Conservation (phyloP, 2,888 invertebrate species). For the Argynnis bischoffii region DNA sequence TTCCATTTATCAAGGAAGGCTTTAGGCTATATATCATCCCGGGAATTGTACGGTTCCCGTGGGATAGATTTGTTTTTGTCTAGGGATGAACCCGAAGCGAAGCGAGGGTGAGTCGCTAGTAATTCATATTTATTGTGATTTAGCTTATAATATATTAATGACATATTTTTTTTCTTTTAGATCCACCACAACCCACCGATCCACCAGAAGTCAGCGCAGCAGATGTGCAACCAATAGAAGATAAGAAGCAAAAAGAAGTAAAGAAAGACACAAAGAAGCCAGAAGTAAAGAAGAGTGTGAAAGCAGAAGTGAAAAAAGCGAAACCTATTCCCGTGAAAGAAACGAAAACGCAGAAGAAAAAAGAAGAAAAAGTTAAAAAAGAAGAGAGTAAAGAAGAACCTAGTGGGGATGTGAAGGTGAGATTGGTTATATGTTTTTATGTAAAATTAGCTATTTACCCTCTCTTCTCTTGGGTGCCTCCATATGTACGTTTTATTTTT, state of each 20-base stretch:
- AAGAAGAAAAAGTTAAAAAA: slow-evolving; percentile 53
- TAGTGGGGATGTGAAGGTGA: slow-evolving; percentile 47
- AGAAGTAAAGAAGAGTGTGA: slow-evolving; percentile 46
- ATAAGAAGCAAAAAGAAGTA: slow-evolving; percentile 49
- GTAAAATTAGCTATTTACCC: too few species aligned
- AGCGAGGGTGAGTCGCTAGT: too few species aligned
- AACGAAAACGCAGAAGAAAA: slow-evolving; percentile 52
- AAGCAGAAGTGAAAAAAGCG: slow-evolving; percentile 48
- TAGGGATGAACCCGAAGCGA: too few species aligned
- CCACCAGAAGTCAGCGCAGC: slow-evolving; percentile 70
- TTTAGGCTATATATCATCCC: too few species aligned
- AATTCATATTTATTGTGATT: too few species aligned
- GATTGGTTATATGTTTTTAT: slow-evolving; percentile 14
- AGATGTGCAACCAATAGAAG: slow-evolving; percentile 52
- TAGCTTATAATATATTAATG: too few species aligned
- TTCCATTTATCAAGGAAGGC: too few species aligned
- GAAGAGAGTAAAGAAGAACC: slow-evolving; percentile 48
- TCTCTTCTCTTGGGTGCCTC: neutral
- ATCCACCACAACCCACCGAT: slow-evolving; percentile 54
- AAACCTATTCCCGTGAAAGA: slow-evolving; percentile 47
- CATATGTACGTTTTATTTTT: too few species aligned
- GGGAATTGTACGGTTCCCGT: too few species aligned
- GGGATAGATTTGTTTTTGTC: too few species aligned
- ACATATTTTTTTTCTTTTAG: slow-evolving; percentile 43
- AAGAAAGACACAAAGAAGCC: slow-evolving; percentile 44